A percentile compares a stretch with the other conserved stretches of the same genome.
These are phyloP conservation scores for Acomys russatus DNA, from an alignment of 2,797 vertebrate genomes.

Conservation along the genomic window DNA sequence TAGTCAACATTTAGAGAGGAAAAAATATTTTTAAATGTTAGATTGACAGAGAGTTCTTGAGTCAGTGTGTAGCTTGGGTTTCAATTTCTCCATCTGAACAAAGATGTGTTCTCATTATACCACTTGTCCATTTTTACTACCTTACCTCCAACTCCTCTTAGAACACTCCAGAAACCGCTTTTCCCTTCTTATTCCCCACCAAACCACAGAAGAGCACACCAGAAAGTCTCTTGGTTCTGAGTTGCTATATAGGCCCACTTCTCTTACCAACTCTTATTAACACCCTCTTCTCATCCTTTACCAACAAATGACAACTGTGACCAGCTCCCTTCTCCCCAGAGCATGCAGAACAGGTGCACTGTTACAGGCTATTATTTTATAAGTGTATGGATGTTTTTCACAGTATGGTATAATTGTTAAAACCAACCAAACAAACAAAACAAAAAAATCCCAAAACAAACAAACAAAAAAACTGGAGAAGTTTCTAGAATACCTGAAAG, in stretches of 20 bases:
- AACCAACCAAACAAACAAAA: no score
- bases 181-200: not conserved
- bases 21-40: not conserved
- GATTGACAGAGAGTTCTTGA: constrained; percentile 41
- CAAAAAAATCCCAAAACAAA: no score
- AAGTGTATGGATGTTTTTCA: not conserved
- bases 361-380: not conserved
- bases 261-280: constrained; percentile 33
- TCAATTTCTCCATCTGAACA: constrained; percentile 10
- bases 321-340: not conserved
- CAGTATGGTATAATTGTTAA: not conserved
- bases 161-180: not conserved
- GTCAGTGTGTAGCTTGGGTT: not conserved
- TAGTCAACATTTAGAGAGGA: not conserved
- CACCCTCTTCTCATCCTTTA: constrained; percentile 32
- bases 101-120: not conserved
- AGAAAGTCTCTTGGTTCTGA: constrained; percentile 3
- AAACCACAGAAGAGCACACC: not conserved
- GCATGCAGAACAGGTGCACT: constrained; percentile 11
- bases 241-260: not conserved
- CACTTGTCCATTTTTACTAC: not conserved
- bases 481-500: constrained; percentile 62
- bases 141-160: not conserved
- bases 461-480: not conserved
- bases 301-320: not conserved